Base-by-base conservation (phyloP, 2,113 vertebrate genomes). In the Toxotes chatareus region DNA sequence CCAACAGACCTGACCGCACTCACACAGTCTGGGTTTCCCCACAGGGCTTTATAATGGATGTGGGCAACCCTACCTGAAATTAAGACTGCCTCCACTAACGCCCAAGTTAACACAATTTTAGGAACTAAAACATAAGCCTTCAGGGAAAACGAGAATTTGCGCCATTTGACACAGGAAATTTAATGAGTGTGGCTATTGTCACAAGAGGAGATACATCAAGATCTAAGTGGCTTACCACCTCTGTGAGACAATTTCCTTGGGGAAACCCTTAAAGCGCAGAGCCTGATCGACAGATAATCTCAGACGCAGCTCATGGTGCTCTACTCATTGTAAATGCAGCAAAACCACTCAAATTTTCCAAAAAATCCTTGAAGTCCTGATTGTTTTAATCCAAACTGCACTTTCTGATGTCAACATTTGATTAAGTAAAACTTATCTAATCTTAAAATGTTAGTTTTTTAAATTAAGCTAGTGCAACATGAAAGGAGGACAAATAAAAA, bases 391-490 rank as follows among this genome's bases (percentile, higher is more conserved):
- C 8, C 19, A 53, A n/a, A n/a, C 49, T 21, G 49, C 49, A 53
- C 49, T n/a, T n/a, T 76, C 36, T 40, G 5, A 78, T 7, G 78
- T 14, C 31, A 23, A 27, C 19, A 73, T 77, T 21, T 19, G 11
- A 53, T 80, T 21, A 23, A 12, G 59, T 32, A 3, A 23, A 62
- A 68, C 4, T 21, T 36, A 23, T n/a, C 21, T 51, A n/a, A 51
- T n/a, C 19, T 53, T 21, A 53, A 27, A 74, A 67, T 14, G 19
- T 4, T 44, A 44, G 19, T 67, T 67, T 67, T 59, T 70, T 14
- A 14, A 34, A 27, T 10, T 12, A 13, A 5, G 10, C 46, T n/a
- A 42, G 5, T 17, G 44, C 12, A 42, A 16, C 31, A 47, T 42
- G 5, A 23, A 23, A 62, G 34, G 44, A 4, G 42, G 7, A 42